Conservation (phyloP, 2,888 invertebrate species). For the Physocephala rufipes region DNA sequence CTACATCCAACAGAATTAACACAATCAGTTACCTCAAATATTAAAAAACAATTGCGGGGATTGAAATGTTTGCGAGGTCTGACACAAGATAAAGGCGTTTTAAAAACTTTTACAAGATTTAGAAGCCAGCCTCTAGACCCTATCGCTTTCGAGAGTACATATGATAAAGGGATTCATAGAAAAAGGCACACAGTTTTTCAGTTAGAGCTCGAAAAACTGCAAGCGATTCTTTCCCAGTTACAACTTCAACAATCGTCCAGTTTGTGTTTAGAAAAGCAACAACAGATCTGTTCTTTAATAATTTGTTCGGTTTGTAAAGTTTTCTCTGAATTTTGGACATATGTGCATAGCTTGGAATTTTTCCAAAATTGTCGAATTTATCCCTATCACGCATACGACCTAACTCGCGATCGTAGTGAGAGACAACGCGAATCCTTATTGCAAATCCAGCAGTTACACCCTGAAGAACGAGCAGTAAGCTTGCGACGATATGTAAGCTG, state of each 20-base stretch:
- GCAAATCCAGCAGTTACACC: constrained; percentile 50
- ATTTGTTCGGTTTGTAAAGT: constrained; percentile 54
- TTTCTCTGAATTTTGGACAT: constrained; percentile 58
- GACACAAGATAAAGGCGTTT: constrained; percentile 36
- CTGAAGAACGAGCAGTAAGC: constrained; percentile 52
- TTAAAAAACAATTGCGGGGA: constrained; percentile 27
- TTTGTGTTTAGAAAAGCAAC: constrained; percentile 7
- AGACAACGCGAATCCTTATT: constrained; percentile 41
- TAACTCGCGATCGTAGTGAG: constrained; percentile 44
- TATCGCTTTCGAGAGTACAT: constrained; percentile 47
- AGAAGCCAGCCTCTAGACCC: background rate
- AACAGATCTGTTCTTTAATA: constrained; percentile 16
- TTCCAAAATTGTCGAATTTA: constrained; percentile 54
- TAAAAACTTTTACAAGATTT: background rate
- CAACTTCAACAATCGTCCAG: constrained; percentile 40
- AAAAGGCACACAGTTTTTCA: constrained; percentile 55
- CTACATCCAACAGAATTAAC: constrained; percentile 11
- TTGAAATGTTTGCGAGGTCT: constrained; percentile 50
- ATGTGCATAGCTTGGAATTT: constrained; percentile 56
- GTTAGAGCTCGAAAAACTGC: constrained; percentile 54
- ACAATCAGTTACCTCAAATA: background rate
- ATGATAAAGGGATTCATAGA: constrained; percentile 43
- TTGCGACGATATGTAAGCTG: constrained; percentile 58
- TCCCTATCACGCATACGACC: constrained; percentile 52
- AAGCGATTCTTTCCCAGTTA: constrained; percentile 54